phyloP scores from a whole-genome alignment of 30 jellyfish, hydroid and myxozoan genomes.

The Aurelia aurita region DNA sequence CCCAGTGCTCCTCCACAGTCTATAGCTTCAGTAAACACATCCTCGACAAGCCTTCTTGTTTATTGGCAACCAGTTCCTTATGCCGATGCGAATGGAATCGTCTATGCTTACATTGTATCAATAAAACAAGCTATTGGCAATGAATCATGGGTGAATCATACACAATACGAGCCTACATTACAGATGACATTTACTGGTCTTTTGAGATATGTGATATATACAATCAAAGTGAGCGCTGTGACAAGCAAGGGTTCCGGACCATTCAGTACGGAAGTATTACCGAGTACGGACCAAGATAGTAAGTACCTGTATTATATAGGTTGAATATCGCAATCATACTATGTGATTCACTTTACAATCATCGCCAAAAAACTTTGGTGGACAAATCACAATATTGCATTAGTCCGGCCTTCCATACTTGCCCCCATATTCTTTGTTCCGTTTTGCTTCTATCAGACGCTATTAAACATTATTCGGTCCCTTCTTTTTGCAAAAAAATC shows the following conservation, averaged over 20 bases:
- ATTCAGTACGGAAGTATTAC: conserved; percentile 15
- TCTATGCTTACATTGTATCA: conserved; percentile 60
- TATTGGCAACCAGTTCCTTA: conserved; percentile 61
- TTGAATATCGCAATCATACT: no score
- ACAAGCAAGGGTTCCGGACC: conserved; percentile 75
- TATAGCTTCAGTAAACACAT: conserved; percentile 29
- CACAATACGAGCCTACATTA: conserved; percentile 48
- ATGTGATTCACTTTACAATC: no score
- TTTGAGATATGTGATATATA: conserved; percentile 38
- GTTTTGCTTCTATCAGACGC: no score
- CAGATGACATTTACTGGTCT: conserved; percentile 28
- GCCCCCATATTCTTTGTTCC: no score
- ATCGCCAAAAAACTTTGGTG: no score
- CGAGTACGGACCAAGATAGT: conserved; percentile 62
- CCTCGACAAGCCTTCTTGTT: conserved; percentile 59
- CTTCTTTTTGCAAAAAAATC: no score
- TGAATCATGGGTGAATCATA: conserved; percentile 42
- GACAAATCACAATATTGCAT: no score
- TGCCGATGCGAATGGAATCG: conserved; percentile 60
- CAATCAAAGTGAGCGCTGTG: conserved; percentile 39
- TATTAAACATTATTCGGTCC: no score
- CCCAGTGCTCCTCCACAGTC: conserved; percentile 66
- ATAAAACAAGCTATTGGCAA: conserved; percentile 42
- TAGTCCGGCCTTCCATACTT: no score
- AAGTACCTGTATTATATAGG: background rate